A percentile compares a stretch with the other conserved stretches of the same genome.
These are phyloP conservation scores for Serinus canaria DNA, from an alignment of 2,113 vertebrate genomes.

Conservation along the genomic window DNA sequence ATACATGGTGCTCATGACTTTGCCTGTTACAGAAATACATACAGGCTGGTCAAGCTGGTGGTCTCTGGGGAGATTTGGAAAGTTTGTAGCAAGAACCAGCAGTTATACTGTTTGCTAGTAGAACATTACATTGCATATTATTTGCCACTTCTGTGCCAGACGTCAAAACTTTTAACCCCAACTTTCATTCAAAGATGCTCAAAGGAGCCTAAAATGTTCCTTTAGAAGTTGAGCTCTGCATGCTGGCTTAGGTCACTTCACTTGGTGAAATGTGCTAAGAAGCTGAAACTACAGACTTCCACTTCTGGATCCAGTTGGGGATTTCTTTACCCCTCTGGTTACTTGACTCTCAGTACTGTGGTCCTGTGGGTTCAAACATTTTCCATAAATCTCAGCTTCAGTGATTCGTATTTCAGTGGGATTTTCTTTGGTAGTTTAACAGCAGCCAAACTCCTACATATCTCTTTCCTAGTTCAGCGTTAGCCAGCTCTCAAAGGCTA, in stretches of 20 bases:
- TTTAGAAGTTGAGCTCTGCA: neutral
- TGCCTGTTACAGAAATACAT: neutral
- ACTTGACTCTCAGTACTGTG: conserved; percentile 51
- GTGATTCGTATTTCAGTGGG: conserved; percentile 31
- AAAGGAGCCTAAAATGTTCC: neutral
- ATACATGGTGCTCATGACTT: neutral
- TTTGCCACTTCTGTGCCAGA: neutral
- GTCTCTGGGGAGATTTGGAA: neutral
- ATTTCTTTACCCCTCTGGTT: conserved; percentile 68
- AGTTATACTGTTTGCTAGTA: neutral
- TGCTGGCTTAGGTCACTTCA: neutral
- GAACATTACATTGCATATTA: neutral
- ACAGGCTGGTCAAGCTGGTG: neutral
- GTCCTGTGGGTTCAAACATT: conserved; percentile 42
- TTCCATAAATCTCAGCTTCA: conserved; percentile 61
- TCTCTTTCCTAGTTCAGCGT: conserved; percentile 26
- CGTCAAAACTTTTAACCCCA: neutral
- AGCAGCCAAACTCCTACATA: conserved; percentile 37
- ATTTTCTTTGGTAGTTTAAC: conserved; percentile 62
- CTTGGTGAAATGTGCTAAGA: conserved; percentile 19
- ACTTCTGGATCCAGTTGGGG: conserved; percentile 39
- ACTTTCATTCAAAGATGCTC: neutral
- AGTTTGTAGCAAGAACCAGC: neutral
- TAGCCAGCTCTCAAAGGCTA: conserved; percentile 25
- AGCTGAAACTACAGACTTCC: conserved; percentile 58